Evolutionary conservation across 2,797 vertebrate genomes (phyloP).

Genomic region (Artibeus lituratus): DNA sequence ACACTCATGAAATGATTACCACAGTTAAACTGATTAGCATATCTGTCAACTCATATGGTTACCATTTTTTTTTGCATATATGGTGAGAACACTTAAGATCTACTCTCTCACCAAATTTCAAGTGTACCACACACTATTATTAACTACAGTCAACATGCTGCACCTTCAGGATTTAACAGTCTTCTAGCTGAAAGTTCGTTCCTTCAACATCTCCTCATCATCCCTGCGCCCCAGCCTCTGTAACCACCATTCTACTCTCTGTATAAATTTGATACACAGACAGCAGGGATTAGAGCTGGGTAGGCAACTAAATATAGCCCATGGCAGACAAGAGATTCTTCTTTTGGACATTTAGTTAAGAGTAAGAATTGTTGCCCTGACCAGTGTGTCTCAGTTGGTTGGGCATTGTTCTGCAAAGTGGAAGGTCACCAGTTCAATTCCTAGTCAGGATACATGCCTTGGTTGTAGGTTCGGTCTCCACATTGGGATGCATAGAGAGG

Average conservation of each 20-base stretch:
- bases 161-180: background rate
- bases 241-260: background rate
- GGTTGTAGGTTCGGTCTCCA: background rate
- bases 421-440: background rate
- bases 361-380: background rate
- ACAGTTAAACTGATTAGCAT: background rate
- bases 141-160: background rate
- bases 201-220: background rate
- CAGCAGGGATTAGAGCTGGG: background rate
- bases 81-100: background rate
- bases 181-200: background rate
- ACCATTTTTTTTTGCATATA: background rate
- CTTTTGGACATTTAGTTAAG: background rate
- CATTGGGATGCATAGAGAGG: background rate
- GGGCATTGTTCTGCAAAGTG: background rate
- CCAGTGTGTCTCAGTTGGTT: background rate
- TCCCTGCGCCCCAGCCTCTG: background rate
- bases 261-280: background rate
- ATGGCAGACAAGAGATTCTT: background rate
- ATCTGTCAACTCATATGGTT: background rate
- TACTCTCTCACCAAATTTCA: background rate
- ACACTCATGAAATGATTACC: background rate
- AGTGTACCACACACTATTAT: background rate
- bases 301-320: background rate
- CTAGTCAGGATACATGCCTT: background rate